These are phyloP conservation scores for Tragelaphus oryx DNA, from an alignment of 2,797 vertebrate genomes.

Conservation along the genomic window DNA sequence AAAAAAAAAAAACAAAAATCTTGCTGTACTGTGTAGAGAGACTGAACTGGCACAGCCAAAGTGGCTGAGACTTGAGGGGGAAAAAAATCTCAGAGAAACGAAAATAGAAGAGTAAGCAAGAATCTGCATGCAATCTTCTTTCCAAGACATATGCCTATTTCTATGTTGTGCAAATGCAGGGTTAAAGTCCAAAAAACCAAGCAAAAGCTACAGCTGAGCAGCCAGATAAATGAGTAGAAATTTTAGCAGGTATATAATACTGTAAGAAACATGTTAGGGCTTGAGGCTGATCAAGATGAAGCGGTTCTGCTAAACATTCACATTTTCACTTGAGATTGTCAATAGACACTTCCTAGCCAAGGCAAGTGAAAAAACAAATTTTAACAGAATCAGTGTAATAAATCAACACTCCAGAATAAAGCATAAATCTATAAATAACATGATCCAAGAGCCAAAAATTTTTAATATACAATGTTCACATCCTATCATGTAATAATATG, in stretches of 20 bases:
- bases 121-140: not conserved
- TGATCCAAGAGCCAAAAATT: not conserved
- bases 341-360: not conserved
- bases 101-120: not conserved
- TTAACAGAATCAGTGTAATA: not conserved
- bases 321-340: not conserved
- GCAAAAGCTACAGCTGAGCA: not conserved
- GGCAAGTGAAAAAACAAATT: not conserved
- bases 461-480: not conserved
- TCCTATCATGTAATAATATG: not conserved
- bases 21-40: not conserved
- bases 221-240: not conserved
- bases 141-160: not conserved
- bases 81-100: not conserved
- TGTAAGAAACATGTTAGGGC: not conserved
- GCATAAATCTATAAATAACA: not conserved
- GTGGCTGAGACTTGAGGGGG: not conserved
- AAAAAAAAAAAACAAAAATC: not conserved
- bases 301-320: not conserved
- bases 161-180: not conserved
- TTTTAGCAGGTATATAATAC: not conserved
- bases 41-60: not conserved
- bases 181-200: not conserved
- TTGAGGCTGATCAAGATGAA: not conserved
- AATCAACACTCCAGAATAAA: constrained; percentile 20